Evolutionary conservation across 1,140 invertebrate species (phyloP).

Genomic region (Musca vetustissima): DNA sequence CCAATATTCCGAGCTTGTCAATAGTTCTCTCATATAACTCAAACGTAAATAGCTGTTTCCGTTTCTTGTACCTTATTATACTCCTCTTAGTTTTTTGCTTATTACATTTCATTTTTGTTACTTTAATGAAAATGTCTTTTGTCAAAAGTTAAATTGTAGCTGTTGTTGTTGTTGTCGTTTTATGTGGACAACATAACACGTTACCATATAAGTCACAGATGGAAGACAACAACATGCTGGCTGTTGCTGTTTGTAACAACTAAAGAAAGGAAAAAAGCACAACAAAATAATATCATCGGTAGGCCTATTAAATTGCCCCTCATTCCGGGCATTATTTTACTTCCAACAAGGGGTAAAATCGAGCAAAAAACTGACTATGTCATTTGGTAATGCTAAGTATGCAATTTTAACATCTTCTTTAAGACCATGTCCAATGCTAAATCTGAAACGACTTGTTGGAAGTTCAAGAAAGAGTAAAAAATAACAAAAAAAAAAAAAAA

Average conservation of each 20-base stretch:
- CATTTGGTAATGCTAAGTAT: slow-evolving; percentile 13
- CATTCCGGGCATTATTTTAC: too few relatives aligned
- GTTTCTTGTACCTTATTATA: background rate
- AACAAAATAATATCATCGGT: too few relatives aligned
- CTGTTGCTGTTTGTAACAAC: background rate
- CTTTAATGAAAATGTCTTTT: slow-evolving; percentile 27
- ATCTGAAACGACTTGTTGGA: too few relatives aligned
- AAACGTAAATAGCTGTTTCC: background rate
- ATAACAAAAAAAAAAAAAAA: too few relatives aligned
- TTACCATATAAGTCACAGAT: slow-evolving; percentile 15
- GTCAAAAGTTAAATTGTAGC: slow-evolving; percentile 14
- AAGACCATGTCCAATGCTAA: background rate
- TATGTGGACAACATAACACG: slow-evolving; percentile 9
- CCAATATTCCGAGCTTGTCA: too few relatives aligned
- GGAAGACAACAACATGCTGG: too few relatives aligned
- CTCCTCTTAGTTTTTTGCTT: background rate
- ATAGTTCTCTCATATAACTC: background rate
- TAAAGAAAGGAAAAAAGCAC: background rate
- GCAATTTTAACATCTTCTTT: slow-evolving; percentile 22
- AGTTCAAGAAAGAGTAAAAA: too few relatives aligned
- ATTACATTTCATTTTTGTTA: background rate
- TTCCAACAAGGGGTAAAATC: too few relatives aligned
- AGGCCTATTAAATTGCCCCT: too few relatives aligned
- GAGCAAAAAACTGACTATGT: too few relatives aligned
- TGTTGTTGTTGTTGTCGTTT: too few relatives aligned